Evolutionary conservation across 2,113 vertebrate species (phyloP).

Genomic region (Acrocephalus arundinaceus): DNA sequence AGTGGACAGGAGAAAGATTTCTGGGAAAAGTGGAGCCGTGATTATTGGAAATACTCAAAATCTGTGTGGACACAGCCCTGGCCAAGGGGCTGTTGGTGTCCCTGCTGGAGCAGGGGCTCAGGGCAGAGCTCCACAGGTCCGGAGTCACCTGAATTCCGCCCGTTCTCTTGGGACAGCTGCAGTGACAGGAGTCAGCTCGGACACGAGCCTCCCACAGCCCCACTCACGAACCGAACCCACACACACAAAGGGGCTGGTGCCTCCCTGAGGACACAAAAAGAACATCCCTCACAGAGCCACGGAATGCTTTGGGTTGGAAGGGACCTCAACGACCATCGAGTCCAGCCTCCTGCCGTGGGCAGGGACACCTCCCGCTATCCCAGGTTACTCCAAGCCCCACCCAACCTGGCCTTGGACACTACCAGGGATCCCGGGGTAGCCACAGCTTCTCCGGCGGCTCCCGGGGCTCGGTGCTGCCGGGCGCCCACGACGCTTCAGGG

Average conservation of each 20-base stretch:
- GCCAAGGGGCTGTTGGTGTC: rapidly evolving
- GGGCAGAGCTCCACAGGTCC: not conserved
- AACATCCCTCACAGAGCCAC: not conserved
- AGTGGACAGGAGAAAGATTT: not conserved
- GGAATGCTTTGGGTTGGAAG: rapidly evolving
- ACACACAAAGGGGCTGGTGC: not conserved
- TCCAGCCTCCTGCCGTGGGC: not conserved
- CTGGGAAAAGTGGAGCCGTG: rapidly evolving
- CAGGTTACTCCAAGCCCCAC: rapidly evolving
- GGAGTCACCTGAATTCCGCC: not conserved
- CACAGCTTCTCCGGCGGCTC: not conserved
- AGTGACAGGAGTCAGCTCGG: not conserved
- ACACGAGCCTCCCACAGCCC: not conserved
- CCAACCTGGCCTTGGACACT: not conserved
- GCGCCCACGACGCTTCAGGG: rapidly evolving
- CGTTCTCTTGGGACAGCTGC: not conserved
- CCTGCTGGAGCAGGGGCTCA: not conserved
- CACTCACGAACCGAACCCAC: too few relatives aligned
- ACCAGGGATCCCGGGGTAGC: not conserved
- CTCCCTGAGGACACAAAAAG: not conserved
- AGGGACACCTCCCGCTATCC: not conserved
- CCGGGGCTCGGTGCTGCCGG: too few relatives aligned
- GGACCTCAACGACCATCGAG: rapidly evolving
- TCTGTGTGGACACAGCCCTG: rapidly evolving
- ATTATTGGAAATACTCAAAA: not conserved